Percentiles rank a stretch among this genome's conserved stretches.
phyloP scores from a whole-genome alignment of 1,140 invertebrate genomes.

The Bombus cullumanus region DNA sequence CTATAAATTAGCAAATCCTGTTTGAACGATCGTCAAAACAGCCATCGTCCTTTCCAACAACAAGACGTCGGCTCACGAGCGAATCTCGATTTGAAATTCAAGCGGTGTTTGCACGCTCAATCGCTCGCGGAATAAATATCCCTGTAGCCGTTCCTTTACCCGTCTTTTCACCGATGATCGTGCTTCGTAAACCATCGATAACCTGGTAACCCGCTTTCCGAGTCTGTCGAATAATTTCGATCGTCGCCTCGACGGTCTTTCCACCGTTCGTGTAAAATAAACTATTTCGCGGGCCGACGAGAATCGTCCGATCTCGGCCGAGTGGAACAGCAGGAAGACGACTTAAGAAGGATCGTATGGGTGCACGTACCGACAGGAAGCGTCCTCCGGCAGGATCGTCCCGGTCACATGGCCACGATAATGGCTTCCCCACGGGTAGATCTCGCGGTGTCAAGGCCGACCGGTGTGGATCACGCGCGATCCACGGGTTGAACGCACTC shows the following conservation, averaged over 20 bases:
- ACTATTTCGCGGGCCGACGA: neutral
- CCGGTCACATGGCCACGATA: slow-evolving; percentile 16
- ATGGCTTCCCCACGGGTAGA: neutral
- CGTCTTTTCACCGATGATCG: slow-evolving; percentile 26
- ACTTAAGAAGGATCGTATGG: neutral
- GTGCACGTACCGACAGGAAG: slow-evolving; percentile 34
- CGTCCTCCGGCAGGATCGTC: slow-evolving; percentile 26
- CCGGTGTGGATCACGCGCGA: slow-evolving; percentile 45
- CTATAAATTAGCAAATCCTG: neutral
- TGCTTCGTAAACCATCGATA: slow-evolving; percentile 40
- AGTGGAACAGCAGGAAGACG: neutral
- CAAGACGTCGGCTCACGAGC: slow-evolving; percentile 23
- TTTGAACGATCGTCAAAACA: neutral
- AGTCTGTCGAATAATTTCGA: too few relatives aligned
- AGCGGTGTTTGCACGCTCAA: slow-evolving; percentile 53
- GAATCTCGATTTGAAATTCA: slow-evolving; percentile 63
- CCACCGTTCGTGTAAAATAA: accelerated
- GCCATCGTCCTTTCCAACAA: neutral
- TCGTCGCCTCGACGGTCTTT: neutral
- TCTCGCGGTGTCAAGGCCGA: slow-evolving; percentile 35
- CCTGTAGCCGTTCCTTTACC: slow-evolving; percentile 6
- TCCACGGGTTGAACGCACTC: slow-evolving; percentile 69
- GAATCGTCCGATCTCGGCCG: neutral
- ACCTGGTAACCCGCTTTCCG: slow-evolving; percentile 63
- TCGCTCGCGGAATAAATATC: slow-evolving; percentile 61